Evolutionary conservation across 2,797 vertebrate species (phyloP).

Genomic region (Crotalus adamanteus): DNA sequence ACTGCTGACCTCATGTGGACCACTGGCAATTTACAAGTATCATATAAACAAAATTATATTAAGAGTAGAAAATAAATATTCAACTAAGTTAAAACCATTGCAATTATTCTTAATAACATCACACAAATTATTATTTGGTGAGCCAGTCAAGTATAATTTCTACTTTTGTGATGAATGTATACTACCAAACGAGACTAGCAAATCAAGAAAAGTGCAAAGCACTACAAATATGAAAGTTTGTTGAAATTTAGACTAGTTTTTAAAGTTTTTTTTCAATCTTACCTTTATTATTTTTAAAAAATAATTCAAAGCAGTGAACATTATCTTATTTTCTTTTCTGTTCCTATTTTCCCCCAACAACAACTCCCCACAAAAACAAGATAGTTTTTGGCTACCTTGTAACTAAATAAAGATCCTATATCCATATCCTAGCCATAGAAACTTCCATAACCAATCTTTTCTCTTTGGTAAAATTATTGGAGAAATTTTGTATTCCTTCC

Average conservation of each 20-base stretch:
- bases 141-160: neutral
- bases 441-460: neutral
- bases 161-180: neutral
- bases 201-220: neutral
- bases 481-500: neutral
- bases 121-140: neutral
- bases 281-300: neutral
- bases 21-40: neutral
- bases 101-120: neutral
- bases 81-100: neutral
- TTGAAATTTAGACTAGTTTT: neutral
- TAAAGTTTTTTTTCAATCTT: neutral
- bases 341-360: neutral
- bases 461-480: neutral
- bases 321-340: neutral
- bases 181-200: neutral
- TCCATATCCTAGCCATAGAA: neutral
- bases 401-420: neutral
- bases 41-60: neutral
- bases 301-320: neutral
- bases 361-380: neutral
- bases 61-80: neutral
- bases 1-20: too few relatives aligned
- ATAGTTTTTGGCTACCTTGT: neutral
- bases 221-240: neutral